Evolutionary conservation across 2,797 vertebrate genomes (phyloP), one percentile per base, ranked within the genome.

Genomic region (Glossophaga mutica): DNA sequence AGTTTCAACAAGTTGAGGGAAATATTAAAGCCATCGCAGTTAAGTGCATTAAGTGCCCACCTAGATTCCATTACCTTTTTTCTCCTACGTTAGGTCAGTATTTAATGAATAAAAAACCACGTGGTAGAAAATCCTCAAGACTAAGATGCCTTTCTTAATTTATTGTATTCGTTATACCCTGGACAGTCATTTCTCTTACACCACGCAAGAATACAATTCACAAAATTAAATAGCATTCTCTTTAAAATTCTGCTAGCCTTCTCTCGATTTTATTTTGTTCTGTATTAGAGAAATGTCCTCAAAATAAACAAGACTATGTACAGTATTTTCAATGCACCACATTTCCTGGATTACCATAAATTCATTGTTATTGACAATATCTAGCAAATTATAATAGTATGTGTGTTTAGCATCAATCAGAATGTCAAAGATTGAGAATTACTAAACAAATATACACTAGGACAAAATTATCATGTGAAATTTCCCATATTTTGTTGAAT

Each of bases 11-110:
- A 34, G 44, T n/a, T 82, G 19, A 92, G 44, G 29, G 19, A 29
- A 78, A 79, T 0, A 34, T 87, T 77, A 89, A 88, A 48, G 14
- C 15, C 65, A 1, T 39, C 52, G 65, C 76, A 48, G 44, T 79
- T 83, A 91, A 86, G 18, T 86, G 37, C n/a, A 74, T 92, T 88
- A 88, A 90, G 96, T 96, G 94, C 94, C 21, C 21, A 78, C 48
- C 59, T 81, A 85, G 71, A 90, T 91, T 95, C 97, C 94, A 92
- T 96, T 97, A 96, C 82, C 62, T 92, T 93, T 93, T 94, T 6
- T 10, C 19, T 96, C 37, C 18, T 74, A 82, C 37, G 78, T 16
- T 70, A 79, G 22, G 59, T 90, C 46, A 96, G 67, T 90, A 21
- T 82, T 79, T 90, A 97, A 93, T 52, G 73, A 96, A 91, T 96